Percentiles rank a stretch among this genome's conserved stretches.
These are phyloP conservation scores for Chaunax sp. DNA, from an alignment of 2,797 vertebrate genomes.

Conservation along the genomic window DNA sequence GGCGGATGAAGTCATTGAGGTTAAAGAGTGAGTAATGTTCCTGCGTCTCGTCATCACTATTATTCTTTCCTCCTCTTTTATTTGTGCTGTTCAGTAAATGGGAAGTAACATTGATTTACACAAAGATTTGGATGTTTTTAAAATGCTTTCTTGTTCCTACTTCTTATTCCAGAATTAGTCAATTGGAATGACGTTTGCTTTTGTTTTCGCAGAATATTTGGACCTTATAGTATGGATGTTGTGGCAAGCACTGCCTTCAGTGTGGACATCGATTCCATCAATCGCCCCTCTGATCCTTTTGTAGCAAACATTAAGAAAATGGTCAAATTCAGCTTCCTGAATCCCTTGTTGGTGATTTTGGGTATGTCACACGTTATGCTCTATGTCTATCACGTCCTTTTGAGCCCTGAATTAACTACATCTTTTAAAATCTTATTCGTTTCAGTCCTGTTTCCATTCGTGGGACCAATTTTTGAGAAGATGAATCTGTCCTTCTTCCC, in stretches of 20 bases:
- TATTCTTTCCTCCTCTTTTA: neutral
- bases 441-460: constrained; percentile 70
- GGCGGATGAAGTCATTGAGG: constrained; percentile 53
- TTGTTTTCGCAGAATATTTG: constrained; percentile 74
- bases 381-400: neutral
- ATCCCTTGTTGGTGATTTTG: constrained; percentile 64
- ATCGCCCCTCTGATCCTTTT: constrained; percentile 81
- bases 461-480: constrained; percentile 41
- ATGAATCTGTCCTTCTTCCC: constrained; percentile 57
- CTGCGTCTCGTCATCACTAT: neutral
- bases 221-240: constrained; percentile 87
- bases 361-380: constrained; percentile 66
- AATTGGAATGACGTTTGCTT: neutral
- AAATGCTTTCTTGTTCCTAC: neutral
- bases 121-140: neutral
- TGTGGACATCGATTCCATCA: constrained; percentile 83
- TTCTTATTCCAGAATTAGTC: neutral
- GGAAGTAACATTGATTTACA: neutral
- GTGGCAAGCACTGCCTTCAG: constrained; percentile 85
- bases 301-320: constrained; percentile 83
- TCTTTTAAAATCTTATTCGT: constrained; percentile 12
- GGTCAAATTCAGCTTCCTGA: constrained; percentile 75
- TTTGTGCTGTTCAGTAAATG: neutral
- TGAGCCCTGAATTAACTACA: neutral
- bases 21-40: constrained; percentile 79